phyloP scores from a whole-genome alignment of 2,113 vertebrate species.

The Pygathrix nemaeus region DNA sequence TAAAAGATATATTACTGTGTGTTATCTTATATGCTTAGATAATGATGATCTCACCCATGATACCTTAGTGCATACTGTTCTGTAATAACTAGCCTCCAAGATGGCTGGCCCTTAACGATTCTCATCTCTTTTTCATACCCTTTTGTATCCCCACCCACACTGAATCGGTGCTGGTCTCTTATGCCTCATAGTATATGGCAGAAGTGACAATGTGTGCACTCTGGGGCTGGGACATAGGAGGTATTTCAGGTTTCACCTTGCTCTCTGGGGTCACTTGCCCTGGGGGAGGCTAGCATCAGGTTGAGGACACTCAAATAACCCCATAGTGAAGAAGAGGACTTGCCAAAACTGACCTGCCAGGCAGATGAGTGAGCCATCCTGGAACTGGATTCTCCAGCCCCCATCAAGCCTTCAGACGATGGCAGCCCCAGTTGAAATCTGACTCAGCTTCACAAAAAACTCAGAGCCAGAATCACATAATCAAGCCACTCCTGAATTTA shows the following conservation, averaged over 20 bases:
- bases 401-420: background rate
- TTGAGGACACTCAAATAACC: background rate
- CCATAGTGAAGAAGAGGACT: background rate
- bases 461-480: background rate
- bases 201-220: background rate
- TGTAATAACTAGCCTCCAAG: background rate
- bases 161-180: background rate
- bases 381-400: background rate
- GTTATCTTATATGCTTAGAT: background rate
- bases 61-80: background rate
- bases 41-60: background rate
- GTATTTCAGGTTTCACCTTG: background rate
- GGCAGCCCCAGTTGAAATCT: background rate
- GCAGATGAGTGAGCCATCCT: background rate
- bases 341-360: background rate
- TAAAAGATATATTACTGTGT: background rate
- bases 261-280: background rate
- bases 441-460: background rate
- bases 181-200: background rate
- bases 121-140: background rate
- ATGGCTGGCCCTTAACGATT: background rate
- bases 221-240: background rate
- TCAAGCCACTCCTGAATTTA: background rate
- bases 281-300: too few relatives aligned
- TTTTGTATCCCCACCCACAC: background rate